phyloP scores from a whole-genome alignment of 2,888 invertebrate genomes.

The Azorinus chamasolen region DNA sequence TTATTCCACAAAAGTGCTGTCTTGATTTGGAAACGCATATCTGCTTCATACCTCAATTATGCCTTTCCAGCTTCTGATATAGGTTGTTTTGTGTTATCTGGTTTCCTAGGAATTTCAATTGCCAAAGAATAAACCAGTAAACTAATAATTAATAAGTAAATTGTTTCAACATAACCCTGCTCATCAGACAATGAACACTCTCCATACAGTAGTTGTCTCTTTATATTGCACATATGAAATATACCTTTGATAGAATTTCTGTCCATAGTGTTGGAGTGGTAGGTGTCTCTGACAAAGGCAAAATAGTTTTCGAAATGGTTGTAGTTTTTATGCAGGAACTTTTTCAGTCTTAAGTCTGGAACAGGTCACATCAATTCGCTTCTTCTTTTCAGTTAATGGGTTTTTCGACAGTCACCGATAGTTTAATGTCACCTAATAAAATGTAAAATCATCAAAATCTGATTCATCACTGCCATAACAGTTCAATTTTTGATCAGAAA shows the following conservation, averaged over 20 bases:
- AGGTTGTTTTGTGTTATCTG: background rate
- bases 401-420: background rate
- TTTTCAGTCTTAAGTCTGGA: constrained; percentile 1
- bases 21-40: constrained; percentile 40
- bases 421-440: constrained; percentile 6
- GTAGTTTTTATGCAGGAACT: constrained; percentile 4
- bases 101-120: background rate
- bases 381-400: constrained; percentile 7
- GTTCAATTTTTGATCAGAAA: background rate
- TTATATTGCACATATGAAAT: too few relatives aligned
- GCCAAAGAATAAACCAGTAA: background rate
- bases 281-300: constrained; percentile 5
- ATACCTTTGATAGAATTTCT: background rate
- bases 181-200: constrained; percentile 10
- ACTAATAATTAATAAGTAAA: constrained; percentile 9
- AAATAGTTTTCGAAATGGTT: constrained; percentile 13
- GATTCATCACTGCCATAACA: constrained; percentile 22
- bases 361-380: constrained; percentile 4
- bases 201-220: constrained; percentile 5
- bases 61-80: constrained; percentile 38
- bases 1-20: constrained; percentile 15
- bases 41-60: constrained; percentile 34
- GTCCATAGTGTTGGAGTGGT: constrained; percentile 19
- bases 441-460: constrained; percentile 32
- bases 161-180: constrained; percentile 7